Conservation (phyloP, 30 jellyfish, hydroid and myxozoan genomes). For the Turritopsis dohrnii region DNA sequence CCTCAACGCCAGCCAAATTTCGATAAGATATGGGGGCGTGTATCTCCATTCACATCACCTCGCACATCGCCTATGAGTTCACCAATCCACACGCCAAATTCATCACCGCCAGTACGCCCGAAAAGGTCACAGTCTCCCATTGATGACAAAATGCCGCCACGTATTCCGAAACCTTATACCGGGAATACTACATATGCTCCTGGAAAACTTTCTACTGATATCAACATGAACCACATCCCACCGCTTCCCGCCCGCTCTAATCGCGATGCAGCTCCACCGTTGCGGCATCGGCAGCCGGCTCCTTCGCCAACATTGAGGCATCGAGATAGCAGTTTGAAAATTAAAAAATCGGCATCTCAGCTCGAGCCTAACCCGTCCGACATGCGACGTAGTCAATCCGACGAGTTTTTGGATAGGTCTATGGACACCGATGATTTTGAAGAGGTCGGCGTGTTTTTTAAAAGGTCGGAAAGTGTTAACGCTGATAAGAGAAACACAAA, state of each 20-base stretch:
- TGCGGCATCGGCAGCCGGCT: conserved; percentile 15
- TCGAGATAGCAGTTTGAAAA: background rate
- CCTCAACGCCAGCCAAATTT: conserved; percentile 69
- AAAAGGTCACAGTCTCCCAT: background rate
- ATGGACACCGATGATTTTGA: conserved; percentile 11
- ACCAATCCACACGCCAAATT: conserved; percentile 43
- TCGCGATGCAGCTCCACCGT: conserved; percentile 8
- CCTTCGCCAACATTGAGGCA: background rate
- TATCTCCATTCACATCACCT: conserved; percentile 85
- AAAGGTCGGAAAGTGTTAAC: background rate
- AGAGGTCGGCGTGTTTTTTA: background rate
- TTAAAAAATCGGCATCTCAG: background rate
- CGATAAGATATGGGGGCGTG: conserved; percentile 26
- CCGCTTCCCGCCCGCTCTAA: conserved; percentile 25
- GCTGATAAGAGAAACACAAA: background rate
- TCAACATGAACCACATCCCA: background rate
- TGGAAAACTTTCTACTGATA: background rate
- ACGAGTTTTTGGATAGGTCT: conserved; percentile 27
- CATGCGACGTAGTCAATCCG: conserved; percentile 19
- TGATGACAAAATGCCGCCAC: conserved; percentile 10
- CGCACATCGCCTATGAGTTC: conserved; percentile 67
- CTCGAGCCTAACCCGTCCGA: background rate
- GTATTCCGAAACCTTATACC: conserved; percentile 25
- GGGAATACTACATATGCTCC: conserved; percentile 12
- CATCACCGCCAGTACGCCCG: conserved; percentile 32